Conservation (phyloP, 2,888 invertebrate species). For the Drymonia ruficornis region DNA sequence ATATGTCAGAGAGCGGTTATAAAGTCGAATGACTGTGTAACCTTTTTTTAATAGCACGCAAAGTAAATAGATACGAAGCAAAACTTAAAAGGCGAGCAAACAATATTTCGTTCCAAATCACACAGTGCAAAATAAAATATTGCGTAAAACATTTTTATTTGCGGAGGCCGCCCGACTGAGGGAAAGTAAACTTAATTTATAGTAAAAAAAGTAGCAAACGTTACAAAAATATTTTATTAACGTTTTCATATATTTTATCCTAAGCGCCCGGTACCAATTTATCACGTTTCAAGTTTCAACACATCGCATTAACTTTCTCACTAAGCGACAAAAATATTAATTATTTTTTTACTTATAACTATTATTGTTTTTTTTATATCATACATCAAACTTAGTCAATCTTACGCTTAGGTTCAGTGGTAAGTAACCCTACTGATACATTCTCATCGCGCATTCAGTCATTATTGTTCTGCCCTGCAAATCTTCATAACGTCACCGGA, state of each 20-base stretch:
- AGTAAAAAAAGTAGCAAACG: conserved; percentile 15
- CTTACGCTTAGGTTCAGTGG: too few relatives aligned
- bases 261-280: conserved; percentile 36
- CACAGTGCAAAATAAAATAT: conserved; percentile 11
- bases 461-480: too few relatives aligned
- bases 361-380: too few relatives aligned
- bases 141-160: conserved; percentile 13
- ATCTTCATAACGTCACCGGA: too few relatives aligned
- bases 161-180: conserved; percentile 8
- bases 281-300: conserved; percentile 37
- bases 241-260: conserved; percentile 33
- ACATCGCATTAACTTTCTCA: conserved; percentile 6
- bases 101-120: conserved; percentile 9
- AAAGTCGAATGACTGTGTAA: conserved; percentile 6
- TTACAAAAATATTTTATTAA: conserved; percentile 46
- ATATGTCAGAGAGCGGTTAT: not conserved
- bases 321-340: not conserved
- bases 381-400: too few relatives aligned
- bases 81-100: conserved; percentile 9
- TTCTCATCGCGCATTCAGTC: too few relatives aligned
- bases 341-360: not conserved
- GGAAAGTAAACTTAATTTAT: conserved; percentile 16
- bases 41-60: not conserved
- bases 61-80: not conserved
- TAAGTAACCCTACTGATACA: too few relatives aligned